Evolutionary conservation across 2,888 invertebrate species (phyloP).

Genomic region (Griposia aprilina): DNA sequence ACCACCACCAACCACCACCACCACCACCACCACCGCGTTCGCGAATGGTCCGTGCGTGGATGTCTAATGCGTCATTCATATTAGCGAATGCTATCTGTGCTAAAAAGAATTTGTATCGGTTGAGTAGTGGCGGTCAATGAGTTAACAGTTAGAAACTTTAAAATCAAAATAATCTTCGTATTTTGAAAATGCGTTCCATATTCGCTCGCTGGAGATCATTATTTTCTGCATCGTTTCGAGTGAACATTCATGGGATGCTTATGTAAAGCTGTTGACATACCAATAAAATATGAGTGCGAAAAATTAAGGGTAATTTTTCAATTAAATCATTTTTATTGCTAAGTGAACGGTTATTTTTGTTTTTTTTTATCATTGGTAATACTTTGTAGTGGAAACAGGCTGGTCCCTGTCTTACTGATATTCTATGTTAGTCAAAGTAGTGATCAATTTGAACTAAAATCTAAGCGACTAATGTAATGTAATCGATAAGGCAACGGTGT

Average conservation of each 20-base stretch:
- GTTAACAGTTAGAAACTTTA: background rate
- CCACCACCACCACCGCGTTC: too few relatives aligned
- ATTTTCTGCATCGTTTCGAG: constrained; percentile 48
- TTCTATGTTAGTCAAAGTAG: constrained; percentile 77
- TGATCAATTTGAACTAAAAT: constrained; percentile 69
- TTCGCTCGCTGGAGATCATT: constrained; percentile 50
- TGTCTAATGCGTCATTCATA: background rate
- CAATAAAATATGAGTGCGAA: constrained; percentile 32
- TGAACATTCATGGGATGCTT: constrained; percentile 28
- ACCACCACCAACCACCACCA: too few relatives aligned
- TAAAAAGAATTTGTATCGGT: background rate
- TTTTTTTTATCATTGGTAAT: constrained; percentile 61
- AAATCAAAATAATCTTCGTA: constrained; percentile 21
- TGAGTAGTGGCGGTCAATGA: constrained; percentile 10
- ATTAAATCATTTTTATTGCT: constrained; percentile 34
- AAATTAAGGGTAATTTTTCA: background rate
- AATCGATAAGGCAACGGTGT: constrained; percentile 75
- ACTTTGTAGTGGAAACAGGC: constrained; percentile 82
- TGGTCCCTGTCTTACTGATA: constrained; percentile 85
- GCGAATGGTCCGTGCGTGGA: background rate
- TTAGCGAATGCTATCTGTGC: too few relatives aligned
- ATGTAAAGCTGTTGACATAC: constrained; percentile 33
- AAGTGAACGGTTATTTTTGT: constrained; percentile 45
- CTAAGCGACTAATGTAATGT: constrained; percentile 73
- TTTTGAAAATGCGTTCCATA: constrained; percentile 31